Evolutionary conservation across 2,113 vertebrate genomes (phyloP), one percentile per base, ranked within the genome.

Genomic region (Cranoglanis bouderius): DNA sequence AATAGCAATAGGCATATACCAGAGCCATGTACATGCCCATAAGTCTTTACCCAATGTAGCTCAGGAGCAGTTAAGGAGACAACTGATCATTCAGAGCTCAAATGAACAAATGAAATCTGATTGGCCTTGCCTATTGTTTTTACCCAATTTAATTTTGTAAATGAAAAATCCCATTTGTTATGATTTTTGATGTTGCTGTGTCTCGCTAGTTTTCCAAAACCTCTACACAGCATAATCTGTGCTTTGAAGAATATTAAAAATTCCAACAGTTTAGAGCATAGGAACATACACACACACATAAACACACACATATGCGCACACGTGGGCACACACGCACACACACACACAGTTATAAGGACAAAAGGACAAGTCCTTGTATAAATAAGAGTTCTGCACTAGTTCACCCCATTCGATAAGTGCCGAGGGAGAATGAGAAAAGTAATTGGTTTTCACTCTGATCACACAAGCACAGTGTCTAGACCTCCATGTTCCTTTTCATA

Each of bases 391-490:
- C 87, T 90, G 89, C 89, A 84, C 83, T 87, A 49, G 88, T 90
- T 91, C 89, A 89, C 89, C 85, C 78, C 57, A 87, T 53, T 87
- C 63, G 61, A 81, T 90, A 84, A 89, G 89, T 88, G 87, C 85
- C 81, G 86, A 78, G 49, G 84, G 88, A 87, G 89, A 90, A 90
- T 92, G 88, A 89, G 81, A 92, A 92, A 90, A 89, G 89, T 90
- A 90, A 90, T 92, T 92, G 89, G 87, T 89, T 92, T 88, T 92
- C 86, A 86, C 84, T 89, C 74, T 74, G 87, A 90, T 90, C 89
- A 80, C 59, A 86, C 83, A 70, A 83, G 72, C 82, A 46, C 89
- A 65, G 46, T 81, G 67, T 78, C 74, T 46, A 70, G 86, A 86
- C 89, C 77, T 49, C 83, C 77, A 84, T 88, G 86, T 85, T 88